A percentile compares a stretch with the other conserved stretches of the same genome.
These are phyloP conservation scores for Probaryconus sp. DNA, from an alignment of 1,140 invertebrate genomes.

Conservation along the genomic window DNA sequence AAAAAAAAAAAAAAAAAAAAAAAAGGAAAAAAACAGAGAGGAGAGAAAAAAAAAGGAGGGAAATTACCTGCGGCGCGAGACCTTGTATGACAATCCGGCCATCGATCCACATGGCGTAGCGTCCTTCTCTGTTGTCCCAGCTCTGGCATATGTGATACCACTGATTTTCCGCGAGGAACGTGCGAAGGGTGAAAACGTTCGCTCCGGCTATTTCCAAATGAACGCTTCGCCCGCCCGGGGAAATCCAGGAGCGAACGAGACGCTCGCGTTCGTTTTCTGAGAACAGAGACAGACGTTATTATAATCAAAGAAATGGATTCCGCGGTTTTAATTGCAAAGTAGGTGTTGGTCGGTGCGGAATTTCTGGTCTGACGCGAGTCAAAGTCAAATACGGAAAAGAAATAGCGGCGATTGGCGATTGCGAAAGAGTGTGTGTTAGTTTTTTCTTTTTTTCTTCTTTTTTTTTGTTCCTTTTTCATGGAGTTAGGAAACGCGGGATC, in stretches of 20 bases:
- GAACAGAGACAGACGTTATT: no score
- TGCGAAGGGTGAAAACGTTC: conserved; percentile 74
- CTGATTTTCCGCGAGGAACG: conserved; percentile 77
- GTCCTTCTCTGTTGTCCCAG: conserved; percentile 80
- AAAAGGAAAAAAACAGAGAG: conserved; percentile 9
- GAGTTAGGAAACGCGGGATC: no score
- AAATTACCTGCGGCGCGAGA: conserved; percentile 76
- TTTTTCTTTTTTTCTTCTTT: no score
- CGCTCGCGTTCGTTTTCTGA: conserved; percentile 81
- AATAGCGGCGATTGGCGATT: no score
- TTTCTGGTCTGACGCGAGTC: no score
- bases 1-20: no score
- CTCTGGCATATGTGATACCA: conserved; percentile 84
- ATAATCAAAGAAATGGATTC: no score
- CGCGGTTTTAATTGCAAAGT: no score
- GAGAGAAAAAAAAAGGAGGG: conserved; percentile 7
- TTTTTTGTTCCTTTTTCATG: no score
- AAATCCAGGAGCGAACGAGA: conserved; percentile 81
- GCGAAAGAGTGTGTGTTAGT: no score
- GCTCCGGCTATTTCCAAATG: conserved; percentile 80
- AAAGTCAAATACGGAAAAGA: no score
- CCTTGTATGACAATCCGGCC: conserved; percentile 78
- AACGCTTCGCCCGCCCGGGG: conserved; percentile 78
- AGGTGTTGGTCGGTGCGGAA: conserved; percentile 10
- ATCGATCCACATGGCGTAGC: conserved; percentile 81